phyloP scores from a whole-genome alignment of 1,140 invertebrate genomes.

The Trichoplusia ni region DNA sequence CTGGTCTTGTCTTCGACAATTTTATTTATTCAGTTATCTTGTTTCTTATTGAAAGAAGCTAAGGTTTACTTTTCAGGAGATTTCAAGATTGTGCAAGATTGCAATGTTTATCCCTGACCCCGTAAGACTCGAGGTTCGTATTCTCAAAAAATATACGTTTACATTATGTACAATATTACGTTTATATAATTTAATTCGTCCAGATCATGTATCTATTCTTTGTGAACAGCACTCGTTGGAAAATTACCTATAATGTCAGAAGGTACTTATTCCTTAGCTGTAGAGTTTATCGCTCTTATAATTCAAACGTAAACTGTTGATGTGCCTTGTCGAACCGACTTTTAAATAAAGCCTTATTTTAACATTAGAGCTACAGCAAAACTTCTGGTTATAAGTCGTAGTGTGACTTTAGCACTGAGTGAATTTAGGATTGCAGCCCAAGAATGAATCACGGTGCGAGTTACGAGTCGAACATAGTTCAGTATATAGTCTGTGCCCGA shows the following conservation, averaged over 20 bases:
- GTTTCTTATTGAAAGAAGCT: neutral
- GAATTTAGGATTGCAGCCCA: neutral
- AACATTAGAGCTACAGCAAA: no score
- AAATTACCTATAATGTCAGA: no score
- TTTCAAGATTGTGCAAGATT: neutral
- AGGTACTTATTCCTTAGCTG: no score
- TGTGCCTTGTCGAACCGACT: no score
- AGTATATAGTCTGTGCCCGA: neutral
- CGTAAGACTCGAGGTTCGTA: slow-evolving; percentile 5
- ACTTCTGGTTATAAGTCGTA: no score
- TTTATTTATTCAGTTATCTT: neutral
- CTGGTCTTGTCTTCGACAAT: slow-evolving; percentile 3
- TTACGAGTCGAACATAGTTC: slow-evolving; percentile 4
- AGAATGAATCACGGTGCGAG: neutral
- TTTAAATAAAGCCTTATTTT: no score
- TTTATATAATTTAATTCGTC: slow-evolving; percentile 19
- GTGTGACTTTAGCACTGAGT: neutral
- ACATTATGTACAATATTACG: slow-evolving; percentile 6
- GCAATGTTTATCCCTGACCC: slow-evolving; percentile 1
- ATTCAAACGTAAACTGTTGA: no score
- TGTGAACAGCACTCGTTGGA: no score
- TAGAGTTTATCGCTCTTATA: no score
- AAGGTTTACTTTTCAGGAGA: neutral
- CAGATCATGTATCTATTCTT: neutral
- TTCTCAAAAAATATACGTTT: slow-evolving; percentile 17